These are phyloP conservation scores for Capromys pilorides DNA, from an alignment of 2,797 vertebrate species.

Conservation along the genomic window DNA sequence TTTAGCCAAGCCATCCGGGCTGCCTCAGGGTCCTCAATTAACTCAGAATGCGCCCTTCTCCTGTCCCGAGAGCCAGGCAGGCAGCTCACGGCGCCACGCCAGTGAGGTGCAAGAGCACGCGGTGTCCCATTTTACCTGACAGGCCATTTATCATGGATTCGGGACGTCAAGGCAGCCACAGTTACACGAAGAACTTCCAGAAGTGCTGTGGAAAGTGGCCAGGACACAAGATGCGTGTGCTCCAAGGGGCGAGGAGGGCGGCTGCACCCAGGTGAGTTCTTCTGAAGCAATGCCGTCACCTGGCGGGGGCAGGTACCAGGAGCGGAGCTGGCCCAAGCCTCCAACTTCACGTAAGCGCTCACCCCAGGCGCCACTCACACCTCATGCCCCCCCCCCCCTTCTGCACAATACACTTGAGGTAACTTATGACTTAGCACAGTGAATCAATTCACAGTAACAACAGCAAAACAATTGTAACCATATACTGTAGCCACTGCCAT, in stretches of 20 bases:
- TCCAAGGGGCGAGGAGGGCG: accelerated
- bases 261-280: neutral
- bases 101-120: neutral
- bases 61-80: neutral
- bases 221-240: neutral
- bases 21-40: neutral
- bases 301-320: too few relatives aligned
- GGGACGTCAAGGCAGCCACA: neutral
- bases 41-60: neutral
- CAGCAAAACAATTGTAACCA: neutral
- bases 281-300: neutral
- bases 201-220: neutral
- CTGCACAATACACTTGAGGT: neutral
- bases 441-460: neutral
- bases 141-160: neutral
- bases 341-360: neutral
- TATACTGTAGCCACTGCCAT: neutral
- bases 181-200: neutral
- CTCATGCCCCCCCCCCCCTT: neutral
- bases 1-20: neutral
- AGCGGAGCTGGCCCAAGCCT: too few relatives aligned
- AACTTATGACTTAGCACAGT: neutral
- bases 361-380: neutral
- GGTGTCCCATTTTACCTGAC: neutral
- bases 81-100: neutral